Percentiles rank a stretch among this genome's conserved stretches.
Conservation (phyloP, 2,113 vertebrate genomes). For the Rattus norvegicus region DNA sequence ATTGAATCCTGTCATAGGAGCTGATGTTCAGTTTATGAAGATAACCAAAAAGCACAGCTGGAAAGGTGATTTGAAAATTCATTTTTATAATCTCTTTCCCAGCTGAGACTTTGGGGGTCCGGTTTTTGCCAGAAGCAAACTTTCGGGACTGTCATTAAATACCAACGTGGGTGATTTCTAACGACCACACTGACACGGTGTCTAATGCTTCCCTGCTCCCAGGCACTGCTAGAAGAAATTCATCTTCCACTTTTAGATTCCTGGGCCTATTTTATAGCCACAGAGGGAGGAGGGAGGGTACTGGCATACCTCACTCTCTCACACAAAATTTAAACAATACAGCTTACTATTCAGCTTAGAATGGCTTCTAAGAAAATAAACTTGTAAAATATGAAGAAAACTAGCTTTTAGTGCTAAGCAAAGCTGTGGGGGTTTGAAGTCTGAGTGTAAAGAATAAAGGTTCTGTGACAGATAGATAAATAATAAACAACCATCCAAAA, state of each 20-base stretch:
- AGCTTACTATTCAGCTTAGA: slow-evolving; percentile 20
- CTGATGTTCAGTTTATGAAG: slow-evolving; percentile 62
- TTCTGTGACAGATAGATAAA: not conserved
- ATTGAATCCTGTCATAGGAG: slow-evolving; percentile 55
- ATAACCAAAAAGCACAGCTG: slow-evolving; percentile 66
- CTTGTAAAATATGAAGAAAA: slow-evolving; percentile 52
- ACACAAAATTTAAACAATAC: slow-evolving; percentile 21
- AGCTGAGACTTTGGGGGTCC: slow-evolving; percentile 51
- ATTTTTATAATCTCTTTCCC: slow-evolving; percentile 68
- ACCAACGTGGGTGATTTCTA: slow-evolving; percentile 58
- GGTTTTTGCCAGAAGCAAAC: slow-evolving; percentile 72
- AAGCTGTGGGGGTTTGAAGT: not conserved
- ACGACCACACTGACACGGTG: slow-evolving; percentile 37
- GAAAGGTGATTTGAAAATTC: slow-evolving; percentile 67
- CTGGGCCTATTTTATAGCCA: slow-evolving; percentile 51
- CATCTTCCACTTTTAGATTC: slow-evolving; percentile 74
- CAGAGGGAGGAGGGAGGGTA: not conserved
- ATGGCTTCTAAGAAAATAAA: slow-evolving; percentile 57
- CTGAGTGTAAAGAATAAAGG: slow-evolving; percentile 1
- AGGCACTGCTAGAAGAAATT: slow-evolving; percentile 52
- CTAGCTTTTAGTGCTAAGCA: slow-evolving; percentile 51
- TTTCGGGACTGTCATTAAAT: slow-evolving; percentile 59
- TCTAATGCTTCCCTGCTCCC: slow-evolving; percentile 62
- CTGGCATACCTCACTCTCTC: slow-evolving; percentile 34
- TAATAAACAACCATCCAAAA: not conserved